These are phyloP conservation scores for Bembecia ichneumoniformis DNA, from an alignment of 2,888 invertebrate genomes.

Conservation along the genomic window DNA sequence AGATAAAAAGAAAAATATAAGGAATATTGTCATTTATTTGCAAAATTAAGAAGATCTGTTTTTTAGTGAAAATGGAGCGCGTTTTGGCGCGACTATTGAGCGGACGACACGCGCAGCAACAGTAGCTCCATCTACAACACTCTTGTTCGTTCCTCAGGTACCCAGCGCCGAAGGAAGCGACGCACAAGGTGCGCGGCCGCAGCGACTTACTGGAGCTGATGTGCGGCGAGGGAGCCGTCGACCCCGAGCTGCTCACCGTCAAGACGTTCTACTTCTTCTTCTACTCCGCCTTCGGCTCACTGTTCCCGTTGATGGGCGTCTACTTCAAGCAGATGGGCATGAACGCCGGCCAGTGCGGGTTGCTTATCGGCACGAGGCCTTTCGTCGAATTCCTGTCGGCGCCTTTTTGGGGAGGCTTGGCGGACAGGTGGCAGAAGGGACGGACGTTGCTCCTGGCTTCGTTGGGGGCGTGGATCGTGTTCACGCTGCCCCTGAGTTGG, in stretches of 20 bases:
- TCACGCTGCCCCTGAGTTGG: constrained; percentile 95
- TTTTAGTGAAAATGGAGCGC: too few species aligned
- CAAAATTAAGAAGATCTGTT: too few species aligned
- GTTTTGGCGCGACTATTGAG: too few species aligned
- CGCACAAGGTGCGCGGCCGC: constrained; percentile 90
- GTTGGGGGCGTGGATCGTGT: constrained; percentile 94
- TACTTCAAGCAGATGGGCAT: constrained; percentile 99
- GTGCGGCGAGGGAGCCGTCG: constrained; percentile 83
- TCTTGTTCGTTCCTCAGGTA: constrained; percentile 65
- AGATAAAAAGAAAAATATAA: too few species aligned
- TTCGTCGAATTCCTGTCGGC: constrained; percentile 97
- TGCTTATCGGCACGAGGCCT: constrained; percentile 95
- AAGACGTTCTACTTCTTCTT: constrained; percentile 99
- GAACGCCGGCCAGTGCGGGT: constrained; percentile 96
- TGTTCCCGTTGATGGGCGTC: constrained; percentile 98
- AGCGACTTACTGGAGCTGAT: constrained; percentile 87
- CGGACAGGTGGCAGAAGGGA: constrained; percentile 90
- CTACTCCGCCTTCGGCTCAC: constrained; percentile 97
- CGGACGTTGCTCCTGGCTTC: constrained; percentile 91
- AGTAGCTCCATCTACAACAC: not conserved
- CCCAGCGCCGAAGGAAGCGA: constrained; percentile 88
- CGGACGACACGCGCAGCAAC: not conserved
- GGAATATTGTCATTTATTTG: too few species aligned
- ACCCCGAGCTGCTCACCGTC: constrained; percentile 92
- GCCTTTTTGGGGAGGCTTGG: constrained; percentile 97